Percentiles rank a stretch among this genome's conserved stretches.
Conservation (phyloP, 1,140 invertebrate species). For the Centruroides vittatus region DNA sequence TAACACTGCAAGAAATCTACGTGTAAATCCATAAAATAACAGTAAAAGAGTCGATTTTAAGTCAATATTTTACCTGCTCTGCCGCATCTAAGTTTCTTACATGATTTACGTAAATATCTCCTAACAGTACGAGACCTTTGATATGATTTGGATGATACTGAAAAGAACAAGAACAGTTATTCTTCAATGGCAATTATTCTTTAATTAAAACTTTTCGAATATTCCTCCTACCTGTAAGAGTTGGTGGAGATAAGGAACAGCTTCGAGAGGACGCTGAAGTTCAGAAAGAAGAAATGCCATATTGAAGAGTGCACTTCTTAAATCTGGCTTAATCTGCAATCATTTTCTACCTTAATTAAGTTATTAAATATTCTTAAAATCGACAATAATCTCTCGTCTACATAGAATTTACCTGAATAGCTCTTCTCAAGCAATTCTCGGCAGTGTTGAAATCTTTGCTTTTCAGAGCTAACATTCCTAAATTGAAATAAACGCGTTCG, state of each 20-base stretch:
- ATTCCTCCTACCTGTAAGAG: neutral
- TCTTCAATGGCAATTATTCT: too few species aligned
- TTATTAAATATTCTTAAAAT: neutral
- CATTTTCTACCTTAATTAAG: neutral
- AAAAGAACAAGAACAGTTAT: conserved; percentile 30
- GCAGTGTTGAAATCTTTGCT: conserved; percentile 68
- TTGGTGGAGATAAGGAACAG: neutral
- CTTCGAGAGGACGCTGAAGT: neutral
- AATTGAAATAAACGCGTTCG: conserved; percentile 78
- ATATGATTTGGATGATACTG: conserved; percentile 83
- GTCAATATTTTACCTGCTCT: conserved; percentile 50
- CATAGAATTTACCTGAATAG: conserved; percentile 46
- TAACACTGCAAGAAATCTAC: conserved; percentile 51
- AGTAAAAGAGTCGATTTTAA: neutral
- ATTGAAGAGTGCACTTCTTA: neutral
- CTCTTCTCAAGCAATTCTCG: conserved; percentile 70
- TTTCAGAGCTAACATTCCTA: conserved; percentile 91
- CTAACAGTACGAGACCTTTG: conserved; percentile 83
- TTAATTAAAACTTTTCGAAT: too few species aligned
- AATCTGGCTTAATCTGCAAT: neutral
- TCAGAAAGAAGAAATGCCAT: conserved; percentile 2
- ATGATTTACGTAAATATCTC: conserved; percentile 94
- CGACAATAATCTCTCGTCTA: neutral
- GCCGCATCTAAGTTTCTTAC: conserved; percentile 85
- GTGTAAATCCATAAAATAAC: too few species aligned